Percentiles rank a stretch among this genome's conserved stretches.
Conservation (phyloP, 2,888 invertebrate species). For the Sphecodes monilicornis region DNA sequence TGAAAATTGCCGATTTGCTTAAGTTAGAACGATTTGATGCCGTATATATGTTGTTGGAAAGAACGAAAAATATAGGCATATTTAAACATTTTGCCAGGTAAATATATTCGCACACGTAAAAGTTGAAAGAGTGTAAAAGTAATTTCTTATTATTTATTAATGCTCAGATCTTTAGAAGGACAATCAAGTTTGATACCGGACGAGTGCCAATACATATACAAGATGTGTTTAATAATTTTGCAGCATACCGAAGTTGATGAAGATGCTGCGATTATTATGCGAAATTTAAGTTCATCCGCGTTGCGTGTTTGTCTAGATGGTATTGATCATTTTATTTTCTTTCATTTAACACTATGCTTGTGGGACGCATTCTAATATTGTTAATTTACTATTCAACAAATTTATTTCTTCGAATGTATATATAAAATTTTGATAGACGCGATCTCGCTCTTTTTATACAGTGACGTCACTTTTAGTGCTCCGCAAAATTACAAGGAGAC, state of each 20-base stretch:
- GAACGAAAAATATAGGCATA: slow-evolving; percentile 53
- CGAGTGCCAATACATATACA: slow-evolving; percentile 55
- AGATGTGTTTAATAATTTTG: slow-evolving; percentile 58
- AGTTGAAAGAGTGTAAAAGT: slow-evolving; percentile 7
- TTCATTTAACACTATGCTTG: not conserved
- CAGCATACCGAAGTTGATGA: slow-evolving; percentile 40
- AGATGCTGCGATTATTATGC: slow-evolving; percentile 42
- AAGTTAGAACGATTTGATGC: slow-evolving; percentile 65
- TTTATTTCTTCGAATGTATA: no score
- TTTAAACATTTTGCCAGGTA: slow-evolving; percentile 70
- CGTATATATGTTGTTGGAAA: slow-evolving; percentile 65
- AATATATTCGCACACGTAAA: slow-evolving; percentile 26
- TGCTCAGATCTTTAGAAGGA: slow-evolving; percentile 33
- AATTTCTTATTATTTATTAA: not conserved
- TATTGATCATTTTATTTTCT: slow-evolving; percentile 29
- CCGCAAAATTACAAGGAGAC: no score
- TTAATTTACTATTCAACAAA: no score
- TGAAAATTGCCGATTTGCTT: slow-evolving; percentile 71
- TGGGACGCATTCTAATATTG: no score
- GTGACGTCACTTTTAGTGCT: no score
- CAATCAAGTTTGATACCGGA: slow-evolving; percentile 41
- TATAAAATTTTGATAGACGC: no score
- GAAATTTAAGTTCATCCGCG: slow-evolving; percentile 54
- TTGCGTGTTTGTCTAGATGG: slow-evolving; percentile 65
- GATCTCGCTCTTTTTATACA: no score